Conservation (phyloP, 2,888 invertebrate genomes). For the Amiota minor region DNA sequence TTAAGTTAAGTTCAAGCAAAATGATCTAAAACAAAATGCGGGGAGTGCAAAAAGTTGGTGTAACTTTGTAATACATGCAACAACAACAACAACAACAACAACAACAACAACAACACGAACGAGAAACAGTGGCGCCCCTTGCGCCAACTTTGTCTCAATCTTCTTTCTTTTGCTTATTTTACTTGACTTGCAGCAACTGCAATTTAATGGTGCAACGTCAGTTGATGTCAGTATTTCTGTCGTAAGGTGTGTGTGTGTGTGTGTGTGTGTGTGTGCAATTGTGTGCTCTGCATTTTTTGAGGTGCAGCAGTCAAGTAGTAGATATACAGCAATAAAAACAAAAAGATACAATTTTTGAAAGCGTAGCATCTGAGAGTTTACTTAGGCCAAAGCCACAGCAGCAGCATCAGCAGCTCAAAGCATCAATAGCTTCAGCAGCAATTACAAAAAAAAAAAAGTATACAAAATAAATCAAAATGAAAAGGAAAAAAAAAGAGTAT, state of each 20-base stretch:
- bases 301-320: slow-evolving; percentile 13
- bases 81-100: slow-evolving; percentile 30
- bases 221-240: slow-evolving; percentile 3
- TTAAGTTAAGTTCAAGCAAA: too few species aligned
- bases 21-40: slow-evolving; percentile 9
- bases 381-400: slow-evolving; percentile 13
- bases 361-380: slow-evolving; percentile 27
- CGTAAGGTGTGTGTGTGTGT: too few species aligned
- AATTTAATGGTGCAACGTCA: slow-evolving; percentile 30
- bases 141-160: background rate
- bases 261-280: slow-evolving; percentile 11
- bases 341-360: slow-evolving; percentile 41
- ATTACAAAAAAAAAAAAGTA: slow-evolving; percentile 5
- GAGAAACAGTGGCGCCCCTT: background rate
- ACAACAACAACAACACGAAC: slow-evolving; percentile 20
- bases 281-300: slow-evolving; percentile 1
- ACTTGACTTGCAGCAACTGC: slow-evolving; percentile 11
- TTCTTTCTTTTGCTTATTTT: background rate
- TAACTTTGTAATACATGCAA: slow-evolving; percentile 28
- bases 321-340: background rate
- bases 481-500: background rate
- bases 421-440: slow-evolving; percentile 11
- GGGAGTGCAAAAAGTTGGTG: slow-evolving; percentile 8
- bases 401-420: slow-evolving; percentile 13
- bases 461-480: too few species aligned